Percentiles rank a stretch among this genome's conserved stretches.
phyloP scores from a whole-genome alignment of 2,113 vertebrate genomes.

The Mesoclemmys tuberculata region DNA sequence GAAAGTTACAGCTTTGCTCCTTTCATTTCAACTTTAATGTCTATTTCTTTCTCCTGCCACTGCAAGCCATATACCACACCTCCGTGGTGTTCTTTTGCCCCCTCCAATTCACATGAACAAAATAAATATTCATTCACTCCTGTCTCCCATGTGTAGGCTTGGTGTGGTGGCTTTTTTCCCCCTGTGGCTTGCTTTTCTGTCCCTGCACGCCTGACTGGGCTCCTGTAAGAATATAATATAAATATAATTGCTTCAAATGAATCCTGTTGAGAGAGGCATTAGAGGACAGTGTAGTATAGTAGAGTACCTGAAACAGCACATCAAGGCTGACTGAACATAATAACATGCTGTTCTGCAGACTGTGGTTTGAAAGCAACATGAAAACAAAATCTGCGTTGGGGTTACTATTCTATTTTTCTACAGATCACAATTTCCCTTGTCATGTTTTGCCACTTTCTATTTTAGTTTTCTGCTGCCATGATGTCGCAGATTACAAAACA shows the following conservation, averaged over 20 bases:
- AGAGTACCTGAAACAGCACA: not conserved
- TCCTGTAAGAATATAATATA: not conserved
- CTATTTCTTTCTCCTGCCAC: not conserved
- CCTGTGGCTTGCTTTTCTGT: not conserved
- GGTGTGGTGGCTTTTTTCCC: not conserved
- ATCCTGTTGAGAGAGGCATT: not conserved
- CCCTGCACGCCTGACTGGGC: not conserved
- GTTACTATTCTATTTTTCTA: not conserved
- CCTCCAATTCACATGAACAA: not conserved
- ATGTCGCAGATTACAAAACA: not conserved
- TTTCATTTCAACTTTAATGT: not conserved
- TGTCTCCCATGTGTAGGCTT: not conserved
- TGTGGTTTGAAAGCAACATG: not conserved
- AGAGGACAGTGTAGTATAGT: not conserved
- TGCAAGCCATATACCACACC: not conserved
- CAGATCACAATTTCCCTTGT: not conserved
- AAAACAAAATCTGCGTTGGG: conserved; percentile 13
- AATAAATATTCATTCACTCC: not conserved
- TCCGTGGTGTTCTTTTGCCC: not conserved
- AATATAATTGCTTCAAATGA: not conserved
- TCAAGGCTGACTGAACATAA: accelerated
- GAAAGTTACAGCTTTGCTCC: not conserved
- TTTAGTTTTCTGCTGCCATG: not conserved
- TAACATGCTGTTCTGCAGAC: conserved; percentile 1
- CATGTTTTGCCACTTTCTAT: not conserved